Base-by-base conservation (phyloP, 2,888 invertebrate species). In the Trachelus tabidus region DNA sequence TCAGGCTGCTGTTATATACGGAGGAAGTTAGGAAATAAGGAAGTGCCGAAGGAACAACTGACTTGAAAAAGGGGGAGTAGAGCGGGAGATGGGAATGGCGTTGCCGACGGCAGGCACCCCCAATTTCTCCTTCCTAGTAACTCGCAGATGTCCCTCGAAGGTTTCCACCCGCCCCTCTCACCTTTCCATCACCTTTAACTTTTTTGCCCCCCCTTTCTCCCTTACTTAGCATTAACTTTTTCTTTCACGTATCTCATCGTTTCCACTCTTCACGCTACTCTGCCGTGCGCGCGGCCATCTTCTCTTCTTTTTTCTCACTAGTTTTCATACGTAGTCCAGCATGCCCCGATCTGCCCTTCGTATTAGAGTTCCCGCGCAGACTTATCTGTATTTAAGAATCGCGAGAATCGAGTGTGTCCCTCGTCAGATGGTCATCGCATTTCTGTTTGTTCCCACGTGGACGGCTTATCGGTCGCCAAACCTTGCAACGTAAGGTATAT, bases 81-180 rank as follows among this genome's bases (percentile, higher is more conserved):
- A 56, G 56, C 23, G 56, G 56, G 56, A 15, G 56, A 15, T 23
- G 56, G 40, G 15, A 40, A 2, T 40, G 40, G 56, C 56, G 23
- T 2, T 56, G 9, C 56, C 56, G 56, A 56, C 23, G 56, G 56
- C 56, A 56, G 56, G 9, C 56, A 23, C 56, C 23, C 56, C 56
- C 23, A 15, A 56, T 56, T 56, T 56, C 56, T 56, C 56, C 56
- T 56, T 23, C 56, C 56, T 23, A 2, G 56, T 56, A 56, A 23
- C 56, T 56, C 56, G 56, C 56, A 56, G 56, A 56, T 56, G 56
- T 56, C 56, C 56, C 35, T 68, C 71, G n/a, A 30, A 40, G 30
- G 73, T 35, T 15, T 68, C 68, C 73, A n/a, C 35, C 68, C 82
- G 83, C 81, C 75, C 79, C 80, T 77, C 77, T 80, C 78, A 37